phyloP scores from a whole-genome alignment of 1,140 invertebrate genomes.

The Holcopasites calliopsidis region DNA sequence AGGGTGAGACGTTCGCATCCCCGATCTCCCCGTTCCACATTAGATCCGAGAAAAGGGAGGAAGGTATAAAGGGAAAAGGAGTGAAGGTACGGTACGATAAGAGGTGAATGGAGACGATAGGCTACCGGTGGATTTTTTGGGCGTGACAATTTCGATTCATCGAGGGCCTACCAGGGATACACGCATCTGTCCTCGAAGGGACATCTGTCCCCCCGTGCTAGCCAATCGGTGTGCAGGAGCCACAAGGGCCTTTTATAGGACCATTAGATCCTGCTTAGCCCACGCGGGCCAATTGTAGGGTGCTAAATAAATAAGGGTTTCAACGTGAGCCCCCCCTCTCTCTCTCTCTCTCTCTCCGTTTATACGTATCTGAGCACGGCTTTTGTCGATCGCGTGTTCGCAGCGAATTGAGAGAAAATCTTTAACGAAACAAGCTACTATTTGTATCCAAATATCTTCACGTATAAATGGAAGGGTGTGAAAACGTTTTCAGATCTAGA shows the following conservation, averaged over 20 bases:
- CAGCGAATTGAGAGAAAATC: not conserved
- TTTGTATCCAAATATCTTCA: no score
- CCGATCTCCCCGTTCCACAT: slow-evolving; percentile 4
- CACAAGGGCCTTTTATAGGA: slow-evolving; percentile 76
- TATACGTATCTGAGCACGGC: not conserved
- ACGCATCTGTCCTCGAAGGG: slow-evolving; percentile 72
- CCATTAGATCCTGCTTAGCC: slow-evolving; percentile 80
- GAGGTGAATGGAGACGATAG: slow-evolving; percentile 44
- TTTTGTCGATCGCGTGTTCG: not conserved
- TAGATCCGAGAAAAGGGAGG: not conserved
- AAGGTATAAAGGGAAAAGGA: not conserved
- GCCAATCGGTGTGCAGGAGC: slow-evolving; percentile 69
- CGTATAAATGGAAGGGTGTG: no score
- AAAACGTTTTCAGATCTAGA: no score
- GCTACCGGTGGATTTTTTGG: slow-evolving; percentile 65
- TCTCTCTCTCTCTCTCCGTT: not conserved
- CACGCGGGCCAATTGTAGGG: slow-evolving; percentile 77
- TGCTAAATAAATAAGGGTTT: slow-evolving; percentile 80
- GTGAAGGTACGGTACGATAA: slow-evolving; percentile 24
- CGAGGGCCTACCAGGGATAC: slow-evolving; percentile 54
- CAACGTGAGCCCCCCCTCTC: slow-evolving; percentile 3
- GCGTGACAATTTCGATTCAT: slow-evolving; percentile 78
- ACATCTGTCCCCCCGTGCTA: slow-evolving; percentile 73
- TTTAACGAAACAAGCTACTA: no score
- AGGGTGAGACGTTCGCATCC: not conserved